Evolutionary conservation across 2,888 invertebrate genomes (phyloP).

Genomic region (Alentia gelatinosa): DNA sequence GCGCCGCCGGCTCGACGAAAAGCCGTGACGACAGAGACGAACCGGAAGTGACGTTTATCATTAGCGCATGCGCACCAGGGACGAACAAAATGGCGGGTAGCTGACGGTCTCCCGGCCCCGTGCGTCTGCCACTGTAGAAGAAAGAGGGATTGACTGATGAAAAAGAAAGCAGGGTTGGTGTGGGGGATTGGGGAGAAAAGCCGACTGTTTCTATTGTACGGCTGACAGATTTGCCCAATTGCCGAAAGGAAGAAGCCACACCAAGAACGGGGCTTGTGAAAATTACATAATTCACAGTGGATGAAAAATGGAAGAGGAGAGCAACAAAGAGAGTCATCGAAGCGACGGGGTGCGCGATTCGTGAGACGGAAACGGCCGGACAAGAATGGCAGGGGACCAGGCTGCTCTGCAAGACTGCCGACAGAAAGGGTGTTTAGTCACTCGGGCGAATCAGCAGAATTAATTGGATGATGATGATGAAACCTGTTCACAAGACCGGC

Average conservation of each 20-base stretch:
- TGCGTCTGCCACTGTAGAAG: background rate
- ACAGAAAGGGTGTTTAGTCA: too few relatives aligned
- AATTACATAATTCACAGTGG: background rate
- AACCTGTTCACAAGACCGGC: too few relatives aligned
- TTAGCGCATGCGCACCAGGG: constrained; percentile 31
- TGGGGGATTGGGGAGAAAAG: background rate
- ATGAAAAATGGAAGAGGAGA: background rate
- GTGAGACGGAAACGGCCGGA: background rate
- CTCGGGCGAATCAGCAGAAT: too few relatives aligned
- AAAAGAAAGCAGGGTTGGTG: background rate
- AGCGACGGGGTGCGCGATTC: background rate
- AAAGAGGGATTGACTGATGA: background rate
- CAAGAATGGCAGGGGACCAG: background rate
- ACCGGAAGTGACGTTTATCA: constrained; percentile 40
- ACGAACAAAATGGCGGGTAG: background rate
- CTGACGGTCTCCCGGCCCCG: background rate
- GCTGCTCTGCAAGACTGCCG: too few relatives aligned
- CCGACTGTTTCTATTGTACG: background rate
- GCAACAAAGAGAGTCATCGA: background rate
- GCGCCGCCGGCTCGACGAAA: background rate
- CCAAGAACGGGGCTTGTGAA: background rate
- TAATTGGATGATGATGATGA: too few relatives aligned
- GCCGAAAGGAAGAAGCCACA: background rate
- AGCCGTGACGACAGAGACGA: background rate
- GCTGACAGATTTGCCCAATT: background rate